Conservation (phyloP, 2,113 vertebrate species). For the Genyomyrus donnyi region DNA sequence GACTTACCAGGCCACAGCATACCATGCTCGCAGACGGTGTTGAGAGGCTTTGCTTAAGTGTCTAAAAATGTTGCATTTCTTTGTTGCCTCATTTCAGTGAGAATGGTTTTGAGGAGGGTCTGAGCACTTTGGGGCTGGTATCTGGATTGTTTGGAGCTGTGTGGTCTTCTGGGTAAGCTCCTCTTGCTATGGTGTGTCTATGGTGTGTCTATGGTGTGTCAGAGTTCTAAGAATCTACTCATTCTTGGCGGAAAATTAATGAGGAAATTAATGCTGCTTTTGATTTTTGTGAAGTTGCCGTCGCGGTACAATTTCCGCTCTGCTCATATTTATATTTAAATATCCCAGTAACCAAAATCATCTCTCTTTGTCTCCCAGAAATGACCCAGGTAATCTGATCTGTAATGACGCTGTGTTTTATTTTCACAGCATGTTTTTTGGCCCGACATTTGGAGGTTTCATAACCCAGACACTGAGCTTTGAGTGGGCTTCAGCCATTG, state of each 20-base stretch:
- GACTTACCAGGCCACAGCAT: not conserved
- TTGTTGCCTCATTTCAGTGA: constrained; percentile 41
- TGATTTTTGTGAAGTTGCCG: not conserved
- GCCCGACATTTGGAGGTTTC: constrained; percentile 76
- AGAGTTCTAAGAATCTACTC: not conserved
- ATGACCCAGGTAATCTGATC: not conserved
- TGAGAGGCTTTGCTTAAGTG: not conserved
- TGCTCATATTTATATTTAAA: not conserved
- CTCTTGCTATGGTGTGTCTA: not conserved
- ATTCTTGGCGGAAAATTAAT: not conserved
- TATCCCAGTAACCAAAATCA: not conserved
- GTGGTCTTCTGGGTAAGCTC: constrained; percentile 60
- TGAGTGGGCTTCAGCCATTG: constrained; percentile 74
- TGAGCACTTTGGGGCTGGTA: constrained; percentile 61
- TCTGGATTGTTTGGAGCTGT: constrained; percentile 55
- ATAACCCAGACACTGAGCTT: constrained; percentile 76
- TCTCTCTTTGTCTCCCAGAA: not conserved
- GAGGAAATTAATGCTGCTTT: not conserved
- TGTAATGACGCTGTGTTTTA: not conserved
- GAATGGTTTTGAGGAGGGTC: constrained; percentile 56
- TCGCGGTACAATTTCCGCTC: not conserved
- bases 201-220: not conserved
- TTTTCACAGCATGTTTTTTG: constrained; percentile 71
- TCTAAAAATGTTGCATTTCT: not conserved
- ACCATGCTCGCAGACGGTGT: not conserved